A percentile compares a stretch with the other conserved stretches of the same genome.
phyloP scores from a whole-genome alignment of 1,140 invertebrate genomes.

The Solen grandis region DNA sequence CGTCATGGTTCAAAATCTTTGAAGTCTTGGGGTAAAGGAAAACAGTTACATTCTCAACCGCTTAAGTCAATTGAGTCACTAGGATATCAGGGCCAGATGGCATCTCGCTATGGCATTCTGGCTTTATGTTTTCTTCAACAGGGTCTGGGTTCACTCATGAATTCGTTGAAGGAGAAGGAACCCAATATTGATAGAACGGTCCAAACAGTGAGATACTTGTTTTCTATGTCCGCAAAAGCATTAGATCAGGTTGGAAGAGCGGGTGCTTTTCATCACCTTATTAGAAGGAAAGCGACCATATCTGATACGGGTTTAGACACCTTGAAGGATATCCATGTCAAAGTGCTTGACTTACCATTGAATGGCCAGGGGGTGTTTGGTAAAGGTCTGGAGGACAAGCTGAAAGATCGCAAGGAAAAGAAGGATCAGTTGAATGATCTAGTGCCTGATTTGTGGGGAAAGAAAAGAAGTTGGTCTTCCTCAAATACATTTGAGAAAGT shows the following conservation, averaged over 20 bases:
- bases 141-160: slow-evolving; percentile 21
- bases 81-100: slow-evolving; percentile 7
- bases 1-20: neutral
- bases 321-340: neutral
- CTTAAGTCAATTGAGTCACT: slow-evolving; percentile 2
- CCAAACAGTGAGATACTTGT: slow-evolving; percentile 34
- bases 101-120: slow-evolving; percentile 36
- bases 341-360: slow-evolving; percentile 27
- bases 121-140: slow-evolving; percentile 33
- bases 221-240: slow-evolving; percentile 16
- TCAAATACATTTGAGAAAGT: slow-evolving; percentile 11
- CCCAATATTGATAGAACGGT: neutral
- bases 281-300: slow-evolving; percentile 10
- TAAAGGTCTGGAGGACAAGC: slow-evolving; percentile 24
- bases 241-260: neutral
- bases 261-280: slow-evolving; percentile 16
- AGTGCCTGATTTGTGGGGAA: slow-evolving; percentile 42
- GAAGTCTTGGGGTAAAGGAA: neutral
- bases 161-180: neutral
- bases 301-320: neutral
- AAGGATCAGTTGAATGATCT: slow-evolving; percentile 41
- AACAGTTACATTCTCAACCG: slow-evolving; percentile 3
- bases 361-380: slow-evolving; percentile 44
- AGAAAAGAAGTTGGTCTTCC: too few relatives aligned
- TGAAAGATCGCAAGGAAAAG: slow-evolving; percentile 49